A percentile compares a stretch with the other conserved stretches of the same genome.
Conservation (phyloP, 92 coral and sea anemone species). For the Parazoanthus darwini region DNA sequence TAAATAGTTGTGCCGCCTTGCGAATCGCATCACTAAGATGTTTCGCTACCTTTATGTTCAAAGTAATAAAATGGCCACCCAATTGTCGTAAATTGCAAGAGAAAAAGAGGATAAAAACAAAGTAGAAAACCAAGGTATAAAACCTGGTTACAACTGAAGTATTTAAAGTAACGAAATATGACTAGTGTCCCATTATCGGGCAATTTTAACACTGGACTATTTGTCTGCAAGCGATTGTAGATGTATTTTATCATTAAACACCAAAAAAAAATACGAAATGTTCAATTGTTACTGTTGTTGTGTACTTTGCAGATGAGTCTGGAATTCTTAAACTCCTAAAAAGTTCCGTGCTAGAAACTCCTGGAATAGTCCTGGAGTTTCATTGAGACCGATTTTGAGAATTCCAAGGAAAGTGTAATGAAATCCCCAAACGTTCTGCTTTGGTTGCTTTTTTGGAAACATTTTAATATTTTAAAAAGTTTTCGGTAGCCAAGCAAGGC, state of each 20-base stretch:
- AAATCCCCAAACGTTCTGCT: no score
- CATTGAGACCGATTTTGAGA: no score
- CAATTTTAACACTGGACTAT: background rate
- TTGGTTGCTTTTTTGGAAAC: no score
- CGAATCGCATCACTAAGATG: background rate
- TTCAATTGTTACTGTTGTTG: background rate
- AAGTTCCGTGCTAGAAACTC: no score
- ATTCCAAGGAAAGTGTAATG: no score
- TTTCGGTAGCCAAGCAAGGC: no score
- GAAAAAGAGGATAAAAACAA: background rate
- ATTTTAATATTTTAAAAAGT: no score
- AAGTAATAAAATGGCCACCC: conserved; percentile 11
- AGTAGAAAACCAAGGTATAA: background rate
- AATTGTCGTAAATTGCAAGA: background rate
- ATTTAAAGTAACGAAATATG: conserved; percentile 18
- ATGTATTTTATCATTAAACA: conserved; percentile 34
- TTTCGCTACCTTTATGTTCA: background rate
- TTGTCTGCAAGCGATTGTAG: conserved; percentile 9
- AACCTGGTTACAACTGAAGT: background rate
- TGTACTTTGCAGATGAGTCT: no score
- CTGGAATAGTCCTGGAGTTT: no score
- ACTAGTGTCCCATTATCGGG: background rate
- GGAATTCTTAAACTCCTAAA: no score
- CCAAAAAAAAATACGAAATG: background rate
- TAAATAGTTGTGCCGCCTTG: background rate